These are phyloP conservation scores for Hippocampus guttulatus DNA, from an alignment of 2,113 vertebrate genomes.

Conservation along the genomic window DNA sequence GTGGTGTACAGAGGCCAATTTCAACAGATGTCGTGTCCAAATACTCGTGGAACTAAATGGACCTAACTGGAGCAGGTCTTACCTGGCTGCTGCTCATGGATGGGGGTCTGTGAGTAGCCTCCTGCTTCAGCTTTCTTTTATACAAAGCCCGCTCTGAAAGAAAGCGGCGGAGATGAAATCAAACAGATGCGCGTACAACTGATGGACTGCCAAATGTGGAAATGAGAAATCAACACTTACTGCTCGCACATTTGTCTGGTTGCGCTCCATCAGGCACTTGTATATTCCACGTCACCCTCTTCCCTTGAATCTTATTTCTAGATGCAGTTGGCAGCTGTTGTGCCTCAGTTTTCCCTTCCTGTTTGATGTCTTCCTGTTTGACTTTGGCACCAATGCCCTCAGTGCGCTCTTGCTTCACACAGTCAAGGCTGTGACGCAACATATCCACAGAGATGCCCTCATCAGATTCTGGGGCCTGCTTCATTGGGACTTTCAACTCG, in stretches of 20 bases:
- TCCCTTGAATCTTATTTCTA: slow-evolving; percentile 81
- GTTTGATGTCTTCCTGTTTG: slow-evolving; percentile 27
- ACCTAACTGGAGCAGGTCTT: slow-evolving; percentile 26
- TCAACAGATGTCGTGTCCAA: neutral
- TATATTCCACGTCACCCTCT: slow-evolving; percentile 96
- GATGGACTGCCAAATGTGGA: neutral
- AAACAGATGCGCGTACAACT: neutral
- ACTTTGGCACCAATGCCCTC: slow-evolving; percentile 13
- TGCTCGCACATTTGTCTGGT: slow-evolving; percentile 70
- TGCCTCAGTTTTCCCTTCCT: slow-evolving; percentile 36
- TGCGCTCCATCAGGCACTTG: slow-evolving; percentile 72
- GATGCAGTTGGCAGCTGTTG: slow-evolving; percentile 45
- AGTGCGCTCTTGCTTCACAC: slow-evolving; percentile 48
- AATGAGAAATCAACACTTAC: slow-evolving; percentile 67
- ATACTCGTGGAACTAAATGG: neutral
- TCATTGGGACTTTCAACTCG: slow-evolving; percentile 18
- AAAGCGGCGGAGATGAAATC: slow-evolving; percentile 1
- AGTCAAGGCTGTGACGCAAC: slow-evolving; percentile 66
- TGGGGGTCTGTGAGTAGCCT: slow-evolving; percentile 75
- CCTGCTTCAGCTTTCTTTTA: slow-evolving; percentile 77
- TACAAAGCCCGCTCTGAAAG: slow-evolving; percentile 76
- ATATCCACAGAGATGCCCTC: slow-evolving; percentile 68
- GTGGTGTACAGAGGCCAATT: neutral
- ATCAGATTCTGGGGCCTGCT: slow-evolving; percentile 52
- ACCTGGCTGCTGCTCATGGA: slow-evolving; percentile 69